Evolutionary conservation across 1,140 invertebrate genomes (phyloP).

Genomic region (Atta texana): DNA sequence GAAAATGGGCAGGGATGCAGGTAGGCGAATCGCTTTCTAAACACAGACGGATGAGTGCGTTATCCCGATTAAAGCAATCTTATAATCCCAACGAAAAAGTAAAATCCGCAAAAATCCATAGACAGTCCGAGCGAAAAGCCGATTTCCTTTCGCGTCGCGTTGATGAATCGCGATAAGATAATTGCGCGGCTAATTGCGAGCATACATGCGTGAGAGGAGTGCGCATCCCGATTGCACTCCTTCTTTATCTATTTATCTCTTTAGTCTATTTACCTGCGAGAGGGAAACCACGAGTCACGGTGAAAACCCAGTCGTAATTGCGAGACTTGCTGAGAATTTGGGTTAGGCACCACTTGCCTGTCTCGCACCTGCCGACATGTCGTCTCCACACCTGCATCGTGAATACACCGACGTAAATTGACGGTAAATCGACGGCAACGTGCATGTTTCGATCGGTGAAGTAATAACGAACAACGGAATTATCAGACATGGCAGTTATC

Average conservation of each 20-base stretch:
- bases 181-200: constrained; percentile 44
- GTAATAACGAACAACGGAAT: constrained; percentile 27
- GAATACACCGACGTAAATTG: neutral
- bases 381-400: constrained; percentile 48
- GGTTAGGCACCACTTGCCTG: constrained; percentile 35
- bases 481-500: neutral
- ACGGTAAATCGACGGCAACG: neutral
- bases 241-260: constrained; percentile 59
- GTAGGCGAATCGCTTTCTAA: constrained; percentile 71
- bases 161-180: constrained; percentile 13
- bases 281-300: constrained; percentile 73
- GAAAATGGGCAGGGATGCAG: constrained; percentile 56
- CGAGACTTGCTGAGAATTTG: constrained; percentile 25
- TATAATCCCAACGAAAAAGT: constrained; percentile 6
- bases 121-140: neutral
- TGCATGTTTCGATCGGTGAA: neutral
- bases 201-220: neutral
- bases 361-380: constrained; percentile 61
- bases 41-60: constrained; percentile 58
- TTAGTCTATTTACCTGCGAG: constrained; percentile 68
- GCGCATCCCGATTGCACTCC: neutral
- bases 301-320: constrained; percentile 63
- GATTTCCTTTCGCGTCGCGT: neutral
- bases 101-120: constrained; percentile 5
- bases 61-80: constrained; percentile 45